Evolutionary conservation across 2,113 vertebrate genomes (phyloP).

Genomic region (Desmodus rotundus): DNA sequence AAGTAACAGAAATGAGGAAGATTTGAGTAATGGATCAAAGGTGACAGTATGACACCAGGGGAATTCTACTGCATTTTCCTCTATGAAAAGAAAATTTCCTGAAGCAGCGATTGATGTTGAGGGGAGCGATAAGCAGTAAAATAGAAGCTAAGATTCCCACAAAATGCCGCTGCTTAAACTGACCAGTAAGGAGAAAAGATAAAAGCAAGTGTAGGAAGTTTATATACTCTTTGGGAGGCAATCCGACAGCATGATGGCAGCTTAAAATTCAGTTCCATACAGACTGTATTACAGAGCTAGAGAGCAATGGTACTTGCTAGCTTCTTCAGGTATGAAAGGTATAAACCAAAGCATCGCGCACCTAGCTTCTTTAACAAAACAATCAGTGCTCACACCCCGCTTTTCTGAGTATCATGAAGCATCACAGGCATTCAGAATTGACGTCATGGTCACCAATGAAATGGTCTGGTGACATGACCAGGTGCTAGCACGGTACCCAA

Average conservation of each 20-base stretch:
- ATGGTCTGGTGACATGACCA: background rate
- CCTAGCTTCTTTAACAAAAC: background rate
- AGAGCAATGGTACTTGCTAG: background rate
- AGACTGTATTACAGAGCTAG: background rate
- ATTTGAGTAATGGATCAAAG: background rate
- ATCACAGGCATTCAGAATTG: background rate
- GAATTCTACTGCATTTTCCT: background rate
- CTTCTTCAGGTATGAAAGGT: background rate
- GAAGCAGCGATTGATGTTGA: background rate
- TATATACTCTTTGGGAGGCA: background rate
- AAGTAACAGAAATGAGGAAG: constrained; percentile 6
- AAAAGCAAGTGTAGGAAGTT: background rate
- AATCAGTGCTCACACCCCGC: background rate
- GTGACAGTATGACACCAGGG: background rate
- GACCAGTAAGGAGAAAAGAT: background rate
- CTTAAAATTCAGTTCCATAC: background rate
- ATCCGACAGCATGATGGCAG: background rate
- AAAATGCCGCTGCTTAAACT: background rate
- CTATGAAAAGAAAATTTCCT: background rate
- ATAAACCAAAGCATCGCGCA: background rate
- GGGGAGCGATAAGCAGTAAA: background rate
- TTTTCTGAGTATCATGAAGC: background rate
- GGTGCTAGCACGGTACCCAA: background rate
- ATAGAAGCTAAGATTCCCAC: background rate
- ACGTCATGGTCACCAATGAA: background rate